Conservation (phyloP, 2,888 invertebrate species). For the Thera obeliscata region DNA sequence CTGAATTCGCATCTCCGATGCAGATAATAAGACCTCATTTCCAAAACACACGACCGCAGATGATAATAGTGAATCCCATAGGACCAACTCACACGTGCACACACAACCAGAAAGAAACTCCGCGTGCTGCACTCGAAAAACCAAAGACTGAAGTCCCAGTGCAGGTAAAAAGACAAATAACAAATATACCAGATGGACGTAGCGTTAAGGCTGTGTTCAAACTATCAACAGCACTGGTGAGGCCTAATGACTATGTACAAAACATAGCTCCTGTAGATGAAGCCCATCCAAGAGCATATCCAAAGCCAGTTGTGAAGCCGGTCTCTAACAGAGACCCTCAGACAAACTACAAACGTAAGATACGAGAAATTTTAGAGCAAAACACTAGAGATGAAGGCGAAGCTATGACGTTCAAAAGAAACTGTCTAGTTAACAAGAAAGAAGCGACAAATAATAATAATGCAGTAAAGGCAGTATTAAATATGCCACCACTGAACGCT, state of each 20-base stretch:
- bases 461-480: conserved; percentile 30
- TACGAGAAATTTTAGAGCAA: conserved; percentile 8
- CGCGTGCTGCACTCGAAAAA: not conserved
- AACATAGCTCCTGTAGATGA: conserved; percentile 19
- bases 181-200: conserved; percentile 43
- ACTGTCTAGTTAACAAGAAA: not conserved
- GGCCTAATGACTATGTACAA: conserved; percentile 34
- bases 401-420: conserved; percentile 5
- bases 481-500: not conserved
- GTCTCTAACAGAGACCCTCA: conserved; percentile 2
- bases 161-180: conserved; percentile 40
- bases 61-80: conserved; percentile 52
- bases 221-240: conserved; percentile 46
- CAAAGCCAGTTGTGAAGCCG: conserved; percentile 15
- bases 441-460: conserved; percentile 29
- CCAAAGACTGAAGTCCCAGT: conserved; percentile 22
- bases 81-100: conserved; percentile 28
- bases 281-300: conserved; percentile 5
- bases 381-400: conserved; percentile 12
- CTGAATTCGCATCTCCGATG: conserved; percentile 10
- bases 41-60: conserved; percentile 44
- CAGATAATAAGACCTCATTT: conserved; percentile 33
- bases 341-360: conserved; percentile 16
- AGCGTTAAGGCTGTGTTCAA: conserved; percentile 47
- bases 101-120: conserved; percentile 9